Evolutionary conservation across 2,888 invertebrate genomes (phyloP).

Genomic region (Drosophila limbata): DNA sequence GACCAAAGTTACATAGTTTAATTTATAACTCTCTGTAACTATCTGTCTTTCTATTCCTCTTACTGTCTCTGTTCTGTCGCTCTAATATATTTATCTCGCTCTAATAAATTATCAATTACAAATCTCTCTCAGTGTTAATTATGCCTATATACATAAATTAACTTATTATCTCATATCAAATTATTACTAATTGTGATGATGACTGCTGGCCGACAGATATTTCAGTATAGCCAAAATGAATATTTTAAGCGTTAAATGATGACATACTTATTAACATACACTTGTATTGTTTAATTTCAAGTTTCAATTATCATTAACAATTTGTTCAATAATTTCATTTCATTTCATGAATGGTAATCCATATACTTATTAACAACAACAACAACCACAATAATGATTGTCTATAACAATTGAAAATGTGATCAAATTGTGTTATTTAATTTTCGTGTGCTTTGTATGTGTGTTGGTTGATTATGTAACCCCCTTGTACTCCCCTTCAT

Average conservation of each 20-base stretch:
- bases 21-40: conserved; percentile 19
- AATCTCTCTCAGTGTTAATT: conserved; percentile 50
- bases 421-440: conserved; percentile 43
- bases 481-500: neutral
- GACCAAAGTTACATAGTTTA: conserved; percentile 15
- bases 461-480: conserved; percentile 51
- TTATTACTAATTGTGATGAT: conserved; percentile 47
- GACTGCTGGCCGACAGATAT: conserved; percentile 32
- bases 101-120: conserved; percentile 42
- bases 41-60: conserved; percentile 28
- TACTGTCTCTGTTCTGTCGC: conserved; percentile 52
- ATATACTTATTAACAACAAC: conserved; percentile 36
- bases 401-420: conserved; percentile 40
- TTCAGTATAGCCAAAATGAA: conserved; percentile 18
- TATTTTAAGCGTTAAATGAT: conserved; percentile 20
- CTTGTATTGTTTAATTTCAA: conserved; percentile 35
- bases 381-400: conserved; percentile 29
- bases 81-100: conserved; percentile 37
- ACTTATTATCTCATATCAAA: conserved; percentile 53
- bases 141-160: conserved; percentile 48
- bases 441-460: conserved; percentile 60
- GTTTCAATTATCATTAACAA: conserved; percentile 22
- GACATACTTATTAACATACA: conserved; percentile 20
- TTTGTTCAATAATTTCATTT: conserved; percentile 33
- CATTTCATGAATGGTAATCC: conserved; percentile 39